phyloP scores from a whole-genome alignment of 2,113 vertebrate species.

The Sula dactylatra region DNA sequence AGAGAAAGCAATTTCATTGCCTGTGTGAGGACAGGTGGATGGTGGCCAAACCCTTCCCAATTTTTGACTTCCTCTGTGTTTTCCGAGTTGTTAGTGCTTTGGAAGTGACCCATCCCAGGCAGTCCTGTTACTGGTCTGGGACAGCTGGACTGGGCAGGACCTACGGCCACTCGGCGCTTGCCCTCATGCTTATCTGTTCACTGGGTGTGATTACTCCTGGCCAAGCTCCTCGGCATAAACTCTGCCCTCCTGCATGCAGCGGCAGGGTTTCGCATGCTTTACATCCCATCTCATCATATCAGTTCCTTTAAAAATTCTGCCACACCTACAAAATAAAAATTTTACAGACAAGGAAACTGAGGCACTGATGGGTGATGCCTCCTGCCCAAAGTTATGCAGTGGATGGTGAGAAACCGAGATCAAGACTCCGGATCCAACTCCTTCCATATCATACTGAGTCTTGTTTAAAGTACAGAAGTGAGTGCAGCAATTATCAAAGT shows the following conservation, averaged over 20 bases:
- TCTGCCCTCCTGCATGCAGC: background rate
- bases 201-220: background rate
- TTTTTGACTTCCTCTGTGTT: background rate
- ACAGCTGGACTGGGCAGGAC: background rate
- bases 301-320: background rate
- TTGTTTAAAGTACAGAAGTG: background rate
- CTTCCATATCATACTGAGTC: background rate
- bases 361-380: background rate
- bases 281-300: background rate
- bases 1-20: background rate
- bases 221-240: background rate
- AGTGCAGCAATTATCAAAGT: background rate
- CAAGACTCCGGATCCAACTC: background rate
- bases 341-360: background rate
- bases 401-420: background rate
- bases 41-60: background rate
- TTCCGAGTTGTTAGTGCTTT: background rate
- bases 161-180: background rate
- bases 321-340: background rate
- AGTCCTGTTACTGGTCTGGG: background rate
- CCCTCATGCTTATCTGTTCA: background rate
- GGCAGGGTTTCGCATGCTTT: background rate
- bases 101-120: background rate
- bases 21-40: background rate
- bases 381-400: background rate